Conservation (phyloP, 2,113 vertebrate species). For the Zosterops pallidus region DNA sequence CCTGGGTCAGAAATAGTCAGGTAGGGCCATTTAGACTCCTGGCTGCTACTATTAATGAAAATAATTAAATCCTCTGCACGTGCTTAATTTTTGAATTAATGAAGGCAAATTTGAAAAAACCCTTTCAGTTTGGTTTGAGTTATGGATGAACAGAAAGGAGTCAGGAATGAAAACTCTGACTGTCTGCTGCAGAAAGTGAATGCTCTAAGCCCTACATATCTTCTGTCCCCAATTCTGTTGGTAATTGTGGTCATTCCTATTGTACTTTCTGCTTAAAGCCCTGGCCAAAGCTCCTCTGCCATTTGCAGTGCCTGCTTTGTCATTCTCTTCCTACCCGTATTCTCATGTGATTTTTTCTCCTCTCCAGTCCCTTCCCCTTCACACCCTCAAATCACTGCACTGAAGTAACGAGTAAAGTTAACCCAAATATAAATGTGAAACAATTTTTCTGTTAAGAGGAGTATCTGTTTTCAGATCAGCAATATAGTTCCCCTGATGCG, state of each 20-base stretch:
- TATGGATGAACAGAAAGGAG: not conserved
- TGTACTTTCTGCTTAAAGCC: not conserved
- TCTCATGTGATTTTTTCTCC: rapidly evolving
- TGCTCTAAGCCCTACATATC: not conserved
- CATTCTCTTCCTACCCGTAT: not conserved
- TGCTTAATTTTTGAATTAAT: not conserved
- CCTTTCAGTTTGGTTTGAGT: not conserved
- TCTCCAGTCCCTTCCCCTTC: not conserved
- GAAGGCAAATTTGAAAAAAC: not conserved
- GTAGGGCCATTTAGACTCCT: not conserved
- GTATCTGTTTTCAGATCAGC: not conserved
- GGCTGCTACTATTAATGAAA: not conserved
- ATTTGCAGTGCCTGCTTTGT: not conserved
- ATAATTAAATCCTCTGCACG: not conserved
- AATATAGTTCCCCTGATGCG: not conserved
- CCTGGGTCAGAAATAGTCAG: not conserved
- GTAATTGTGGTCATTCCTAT: not conserved
- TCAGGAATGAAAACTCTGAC: not conserved
- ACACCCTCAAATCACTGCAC: not conserved
- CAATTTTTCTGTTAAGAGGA: not conserved
- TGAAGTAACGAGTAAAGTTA: not conserved
- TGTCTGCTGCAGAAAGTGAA: not conserved
- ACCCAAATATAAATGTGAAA: not conserved
- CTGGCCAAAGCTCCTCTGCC: not conserved
- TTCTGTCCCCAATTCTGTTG: rapidly evolving